Evolutionary conservation across 2,113 vertebrate species (phyloP).

Genomic region (Varanus komodoensis): DNA sequence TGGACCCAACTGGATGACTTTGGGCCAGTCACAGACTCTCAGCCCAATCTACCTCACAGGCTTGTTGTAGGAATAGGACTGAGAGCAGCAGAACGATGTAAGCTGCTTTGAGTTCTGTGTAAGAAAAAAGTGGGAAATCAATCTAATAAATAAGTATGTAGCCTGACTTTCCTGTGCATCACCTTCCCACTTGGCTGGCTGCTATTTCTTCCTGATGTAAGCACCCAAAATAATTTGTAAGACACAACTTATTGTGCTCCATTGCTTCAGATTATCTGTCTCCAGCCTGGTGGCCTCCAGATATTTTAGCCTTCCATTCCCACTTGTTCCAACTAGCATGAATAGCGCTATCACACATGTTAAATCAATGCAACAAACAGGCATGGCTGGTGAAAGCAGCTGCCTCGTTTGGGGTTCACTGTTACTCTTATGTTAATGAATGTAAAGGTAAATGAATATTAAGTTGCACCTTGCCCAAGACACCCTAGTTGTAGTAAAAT

Average conservation of each 20-base stretch:
- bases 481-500: not conserved
- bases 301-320: no score
- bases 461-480: not conserved
- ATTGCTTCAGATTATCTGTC: no score
- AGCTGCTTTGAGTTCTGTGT: no score
- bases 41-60: no score
- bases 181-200: not conserved
- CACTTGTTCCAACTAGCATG: no score
- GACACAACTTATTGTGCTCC: not conserved
- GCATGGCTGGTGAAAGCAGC: not conserved
- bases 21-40: no score
- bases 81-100: no score
- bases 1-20: no score
- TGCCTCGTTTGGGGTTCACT: not conserved
- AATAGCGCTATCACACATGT: not conserved
- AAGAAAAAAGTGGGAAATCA: no score
- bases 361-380: not conserved
- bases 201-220: not conserved
- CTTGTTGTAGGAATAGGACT: no score
- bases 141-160: not conserved
- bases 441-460: not conserved
- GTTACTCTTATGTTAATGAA: not conserved
- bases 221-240: not conserved
- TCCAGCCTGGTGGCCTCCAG: no score
- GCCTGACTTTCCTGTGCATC: rapidly evolving